Base-by-base conservation (phyloP, 2,797 vertebrate species). In the Takifugu ocellatus region DNA sequence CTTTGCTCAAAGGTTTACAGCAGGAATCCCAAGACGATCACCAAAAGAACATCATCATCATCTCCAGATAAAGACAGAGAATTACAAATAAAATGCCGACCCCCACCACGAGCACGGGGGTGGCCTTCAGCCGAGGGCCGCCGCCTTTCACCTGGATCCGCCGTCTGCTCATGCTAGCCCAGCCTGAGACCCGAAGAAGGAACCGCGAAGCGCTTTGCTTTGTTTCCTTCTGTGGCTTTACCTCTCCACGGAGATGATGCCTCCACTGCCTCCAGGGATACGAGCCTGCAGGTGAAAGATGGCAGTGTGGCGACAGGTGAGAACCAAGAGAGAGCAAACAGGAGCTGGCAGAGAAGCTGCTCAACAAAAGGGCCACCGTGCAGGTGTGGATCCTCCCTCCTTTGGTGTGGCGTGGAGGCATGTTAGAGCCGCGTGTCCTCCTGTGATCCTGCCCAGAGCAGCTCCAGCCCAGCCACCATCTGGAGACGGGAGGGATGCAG, bases 11-110 rank as follows among this genome's bases (percentile, higher is more conserved):
- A 45, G 8, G 6, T 69, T 58, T 3, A 60, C 53, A 66, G 3
- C 24, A 68, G 39, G 16, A 44, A 46, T 60, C 16, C 29, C 25
- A 43, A 51, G 44, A 21, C 21, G 53, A 50, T 79, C 53, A 90
- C 89, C 89, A 91, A 2, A 87, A 84, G 36, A 89, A 84, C 4
- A 70, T 77, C 39, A 81, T 61, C 72, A 91, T 86, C 61, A 90
- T 42, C 59, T 91, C 82, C 63, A 90, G 65, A 74, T 91, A 90
- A 78, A 90, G 53, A 67, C 56, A 88, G 43, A 90, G 3, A 67
- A 92, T 73, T 47, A 90, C 59, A 54, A 89, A 67, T 51, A 90
- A 56, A 74, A 90, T 51, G 56, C 84, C 52, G 36, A 90, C n/a
- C 17, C 58, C 70, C 3, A 74, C 73, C 27, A 88, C 45, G 26